A percentile compares a stretch with the other conserved stretches of the same genome.
Conservation (phyloP, 1,140 invertebrate species). For the Parapsyche elsis region DNA sequence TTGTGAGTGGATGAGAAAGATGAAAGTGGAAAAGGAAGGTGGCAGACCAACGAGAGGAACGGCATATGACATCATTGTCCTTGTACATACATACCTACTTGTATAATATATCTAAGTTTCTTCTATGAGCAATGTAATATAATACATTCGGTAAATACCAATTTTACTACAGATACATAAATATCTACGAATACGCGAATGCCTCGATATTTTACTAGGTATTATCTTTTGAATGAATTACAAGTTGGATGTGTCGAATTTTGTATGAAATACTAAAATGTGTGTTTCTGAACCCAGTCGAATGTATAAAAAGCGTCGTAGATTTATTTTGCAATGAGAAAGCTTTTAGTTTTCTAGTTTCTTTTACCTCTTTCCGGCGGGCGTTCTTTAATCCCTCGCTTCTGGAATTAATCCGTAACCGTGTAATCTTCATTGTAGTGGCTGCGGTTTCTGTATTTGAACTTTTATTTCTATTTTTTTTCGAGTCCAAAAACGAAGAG, state of each 20-base stretch:
- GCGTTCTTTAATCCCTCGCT: neutral
- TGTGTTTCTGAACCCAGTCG: too few species aligned
- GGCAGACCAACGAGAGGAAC: neutral
- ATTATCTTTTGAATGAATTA: too few species aligned
- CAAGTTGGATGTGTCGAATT: too few species aligned
- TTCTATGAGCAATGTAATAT: too few species aligned
- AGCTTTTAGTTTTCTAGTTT: neutral
- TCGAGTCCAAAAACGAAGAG: too few species aligned
- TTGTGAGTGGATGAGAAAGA: slow-evolving; percentile 30
- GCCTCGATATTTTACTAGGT: too few species aligned
- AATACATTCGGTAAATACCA: too few species aligned
- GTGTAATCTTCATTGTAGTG: slow-evolving; percentile 7
- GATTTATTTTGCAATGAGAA: neutral
- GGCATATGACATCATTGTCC: neutral
- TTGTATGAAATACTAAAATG: too few species aligned
- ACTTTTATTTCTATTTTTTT: neutral
- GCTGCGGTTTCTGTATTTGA: neutral
- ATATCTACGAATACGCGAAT: too few species aligned
- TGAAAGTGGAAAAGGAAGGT: slow-evolving; percentile 34
- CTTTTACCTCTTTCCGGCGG: slow-evolving; percentile 6
- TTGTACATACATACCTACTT: neutral
- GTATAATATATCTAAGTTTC: too few species aligned
- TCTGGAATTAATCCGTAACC: neutral
- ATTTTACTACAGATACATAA: too few species aligned
- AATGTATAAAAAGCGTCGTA: neutral